Evolutionary conservation across 2,113 vertebrate genomes (phyloP).

Genomic region (Acrocephalus arundinaceus): DNA sequence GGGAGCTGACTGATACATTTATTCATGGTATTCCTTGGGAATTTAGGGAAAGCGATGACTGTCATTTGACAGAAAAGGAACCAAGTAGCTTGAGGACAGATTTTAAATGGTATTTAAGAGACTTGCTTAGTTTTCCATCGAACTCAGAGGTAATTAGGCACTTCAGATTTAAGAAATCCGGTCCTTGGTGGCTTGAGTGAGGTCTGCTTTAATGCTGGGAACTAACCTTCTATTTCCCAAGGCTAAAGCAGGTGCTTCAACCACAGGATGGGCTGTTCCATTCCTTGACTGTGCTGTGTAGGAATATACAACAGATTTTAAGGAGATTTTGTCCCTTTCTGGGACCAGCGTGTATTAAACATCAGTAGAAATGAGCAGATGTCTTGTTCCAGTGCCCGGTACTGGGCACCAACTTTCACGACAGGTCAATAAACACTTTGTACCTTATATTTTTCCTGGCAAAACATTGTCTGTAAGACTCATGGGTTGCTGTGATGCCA

Average conservation of each 20-base stretch:
- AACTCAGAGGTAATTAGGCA: slow-evolving; percentile 25
- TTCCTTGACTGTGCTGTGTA: background rate
- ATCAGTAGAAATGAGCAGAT: background rate
- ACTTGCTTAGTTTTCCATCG: background rate
- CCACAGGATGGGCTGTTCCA: background rate
- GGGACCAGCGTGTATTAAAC: background rate
- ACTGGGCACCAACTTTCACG: background rate
- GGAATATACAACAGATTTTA: background rate
- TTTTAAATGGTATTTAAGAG: slow-evolving; percentile 21
- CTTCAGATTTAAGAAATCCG: slow-evolving; percentile 1
- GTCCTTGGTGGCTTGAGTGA: background rate
- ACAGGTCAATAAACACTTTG: background rate
- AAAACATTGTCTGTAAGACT: background rate
- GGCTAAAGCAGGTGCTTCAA: background rate
- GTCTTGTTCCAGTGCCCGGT: background rate
- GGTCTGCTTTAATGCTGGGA: background rate
- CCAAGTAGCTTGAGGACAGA: background rate
- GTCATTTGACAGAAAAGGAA: background rate
- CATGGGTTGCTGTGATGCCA: background rate
- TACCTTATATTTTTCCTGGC: background rate
- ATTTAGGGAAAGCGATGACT: background rate
- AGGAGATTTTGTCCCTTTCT: background rate
- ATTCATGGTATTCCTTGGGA: background rate
- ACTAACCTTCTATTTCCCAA: background rate
- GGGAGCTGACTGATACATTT: background rate